Evolutionary conservation across 2,797 vertebrate species (phyloP).

Genomic region (Florisuga fusca): DNA sequence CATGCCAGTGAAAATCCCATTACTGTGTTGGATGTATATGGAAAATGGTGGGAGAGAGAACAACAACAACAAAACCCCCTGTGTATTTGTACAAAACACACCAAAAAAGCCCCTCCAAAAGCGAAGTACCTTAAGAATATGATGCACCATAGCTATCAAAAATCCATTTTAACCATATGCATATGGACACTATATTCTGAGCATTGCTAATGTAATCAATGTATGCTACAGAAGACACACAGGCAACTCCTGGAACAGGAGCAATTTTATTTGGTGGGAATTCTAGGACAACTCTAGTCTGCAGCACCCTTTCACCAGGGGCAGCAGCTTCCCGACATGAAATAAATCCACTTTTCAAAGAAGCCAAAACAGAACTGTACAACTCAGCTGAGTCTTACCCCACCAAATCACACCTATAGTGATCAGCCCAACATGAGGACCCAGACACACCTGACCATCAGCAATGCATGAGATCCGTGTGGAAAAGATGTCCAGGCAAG

Average conservation of each 20-base stretch:
- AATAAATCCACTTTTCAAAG: neutral
- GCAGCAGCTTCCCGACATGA: neutral
- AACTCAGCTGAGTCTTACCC: neutral
- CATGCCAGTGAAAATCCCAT: neutral
- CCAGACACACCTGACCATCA: neutral
- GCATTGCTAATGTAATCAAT: neutral
- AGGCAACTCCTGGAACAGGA: neutral
- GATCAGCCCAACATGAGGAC: fast-evolving
- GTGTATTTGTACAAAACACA: neutral
- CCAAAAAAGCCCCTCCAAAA: neutral
- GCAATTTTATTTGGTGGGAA: neutral
- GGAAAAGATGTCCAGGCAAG: neutral
- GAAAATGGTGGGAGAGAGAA: neutral
- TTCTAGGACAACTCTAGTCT: neutral
- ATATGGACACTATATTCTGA: neutral
- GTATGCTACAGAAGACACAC: fast-evolving
- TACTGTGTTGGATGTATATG: neutral
- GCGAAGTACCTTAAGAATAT: neutral
- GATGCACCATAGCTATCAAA: neutral
- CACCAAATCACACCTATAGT: neutral
- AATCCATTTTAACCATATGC: neutral
- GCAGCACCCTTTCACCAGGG: neutral
- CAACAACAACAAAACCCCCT: too few species aligned
- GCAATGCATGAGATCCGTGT: fast-evolving
- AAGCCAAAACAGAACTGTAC: neutral